A percentile compares a stretch with the other conserved stretches of the same genome.
phyloP scores from a whole-genome alignment of 2,113 vertebrate species.

The Benitochromis conjunctus region DNA sequence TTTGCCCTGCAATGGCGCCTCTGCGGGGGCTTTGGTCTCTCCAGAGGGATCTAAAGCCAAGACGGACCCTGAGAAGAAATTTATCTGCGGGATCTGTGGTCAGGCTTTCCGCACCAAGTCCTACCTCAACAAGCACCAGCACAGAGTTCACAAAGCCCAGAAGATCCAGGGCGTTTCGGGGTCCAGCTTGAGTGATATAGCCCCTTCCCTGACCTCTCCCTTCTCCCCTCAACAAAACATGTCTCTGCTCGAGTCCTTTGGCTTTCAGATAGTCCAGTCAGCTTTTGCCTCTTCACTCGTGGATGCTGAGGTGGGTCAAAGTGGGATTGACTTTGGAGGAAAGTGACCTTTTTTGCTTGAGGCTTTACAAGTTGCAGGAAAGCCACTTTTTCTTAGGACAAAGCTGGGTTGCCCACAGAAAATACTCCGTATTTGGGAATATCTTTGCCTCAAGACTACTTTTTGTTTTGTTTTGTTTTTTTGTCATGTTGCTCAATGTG shows the following conservation, averaged over 20 bases:
- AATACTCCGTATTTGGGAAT: slow-evolving; percentile 47
- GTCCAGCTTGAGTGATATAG: slow-evolving; percentile 79
- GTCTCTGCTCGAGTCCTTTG: slow-evolving; percentile 98
- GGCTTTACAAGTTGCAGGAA: neutral
- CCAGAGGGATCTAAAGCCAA: slow-evolving; percentile 87
- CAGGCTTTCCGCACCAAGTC: slow-evolving; percentile 98
- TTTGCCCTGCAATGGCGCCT: slow-evolving; percentile 81
- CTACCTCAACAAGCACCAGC: slow-evolving; percentile 98
- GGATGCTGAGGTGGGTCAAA: slow-evolving; percentile 90
- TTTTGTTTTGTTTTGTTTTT: slow-evolving; percentile 23
- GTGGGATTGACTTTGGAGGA: slow-evolving; percentile 86
- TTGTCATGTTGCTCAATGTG: slow-evolving; percentile 41
- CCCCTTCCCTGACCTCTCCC: slow-evolving; percentile 84
- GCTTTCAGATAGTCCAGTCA: slow-evolving; percentile 99
- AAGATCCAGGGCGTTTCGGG: slow-evolving; percentile 63
- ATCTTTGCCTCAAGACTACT: slow-evolving; percentile 62
- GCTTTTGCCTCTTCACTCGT: slow-evolving; percentile 95
- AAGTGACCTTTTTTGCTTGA: slow-evolving; percentile 75
- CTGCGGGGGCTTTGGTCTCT: slow-evolving; percentile 41
- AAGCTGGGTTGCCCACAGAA: slow-evolving; percentile 34
- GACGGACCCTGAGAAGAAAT: slow-evolving; percentile 91
- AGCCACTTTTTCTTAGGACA: slow-evolving; percentile 19
- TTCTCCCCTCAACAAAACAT: slow-evolving; percentile 99
- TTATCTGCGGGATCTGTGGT: slow-evolving; percentile 89
- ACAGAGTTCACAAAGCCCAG: slow-evolving; percentile 90